Evolutionary conservation across 2,888 invertebrate species (phyloP).

Genomic region (Xestia ashworthii): DNA sequence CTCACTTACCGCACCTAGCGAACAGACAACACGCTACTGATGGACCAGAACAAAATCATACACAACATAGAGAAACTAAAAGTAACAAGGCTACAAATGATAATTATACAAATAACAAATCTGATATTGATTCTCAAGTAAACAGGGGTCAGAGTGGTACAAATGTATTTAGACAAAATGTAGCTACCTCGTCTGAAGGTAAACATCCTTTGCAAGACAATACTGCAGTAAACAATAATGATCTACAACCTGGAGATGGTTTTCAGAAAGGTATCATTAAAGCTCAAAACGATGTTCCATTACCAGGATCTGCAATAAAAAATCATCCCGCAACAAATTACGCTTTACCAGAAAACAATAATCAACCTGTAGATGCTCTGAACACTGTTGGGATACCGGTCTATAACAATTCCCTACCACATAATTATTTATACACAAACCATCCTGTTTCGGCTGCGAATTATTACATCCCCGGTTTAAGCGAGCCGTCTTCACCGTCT

Average conservation of each 20-base stretch:
- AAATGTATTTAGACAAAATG: neutral
- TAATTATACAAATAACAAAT: conserved; percentile 1
- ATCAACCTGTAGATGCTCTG: conserved; percentile 40
- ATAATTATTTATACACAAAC: conserved; percentile 36
- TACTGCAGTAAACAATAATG: neutral
- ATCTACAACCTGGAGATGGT: neutral
- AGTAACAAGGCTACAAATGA: neutral
- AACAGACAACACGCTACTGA: neutral
- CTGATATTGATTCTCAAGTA: neutral
- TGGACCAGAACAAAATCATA: neutral
- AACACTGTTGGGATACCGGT: conserved; percentile 65
- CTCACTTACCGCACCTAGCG: conserved; percentile 1
- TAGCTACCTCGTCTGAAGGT: neutral
- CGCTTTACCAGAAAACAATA: conserved; percentile 15
- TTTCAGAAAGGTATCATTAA: conserved; percentile 10
- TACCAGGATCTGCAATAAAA: conserved; percentile 41
- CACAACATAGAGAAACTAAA: neutral
- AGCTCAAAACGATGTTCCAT: conserved; percentile 23
- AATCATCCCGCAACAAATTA: conserved; percentile 22
- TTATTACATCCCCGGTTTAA: conserved; percentile 43
- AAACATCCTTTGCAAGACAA: conserved; percentile 8
- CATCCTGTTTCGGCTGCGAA: conserved; percentile 23
- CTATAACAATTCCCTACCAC: conserved; percentile 44
- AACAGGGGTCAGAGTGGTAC: neutral
- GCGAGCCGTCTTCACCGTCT: conserved; percentile 54